Base-by-base conservation (phyloP, 1,140 invertebrate species). In the Orchesella cincta region DNA sequence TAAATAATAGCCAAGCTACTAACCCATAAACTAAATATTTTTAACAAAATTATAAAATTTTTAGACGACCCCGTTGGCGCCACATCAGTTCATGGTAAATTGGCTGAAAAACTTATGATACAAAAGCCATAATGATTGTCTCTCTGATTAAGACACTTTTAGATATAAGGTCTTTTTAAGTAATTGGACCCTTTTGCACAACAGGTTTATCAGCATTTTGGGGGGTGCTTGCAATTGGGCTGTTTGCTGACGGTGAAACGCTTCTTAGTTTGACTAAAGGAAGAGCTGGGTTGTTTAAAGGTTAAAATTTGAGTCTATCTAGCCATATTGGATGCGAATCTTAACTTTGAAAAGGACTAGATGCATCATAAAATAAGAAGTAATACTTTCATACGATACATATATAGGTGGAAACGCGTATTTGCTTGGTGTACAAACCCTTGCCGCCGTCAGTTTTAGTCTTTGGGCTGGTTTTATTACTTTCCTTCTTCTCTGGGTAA, bases 321-420 rank as follows among this genome's bases (percentile, higher is more conserved):
- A 51, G n/a, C 12, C 12, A 12, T 14, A 51, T 51, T n/a, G 12
- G n/a, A n/a, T n/a, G n/a, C n/a, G n/a, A n/a, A n/a, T n/a, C n/a
- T n/a, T n/a, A n/a, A n/a, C n/a, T n/a, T n/a, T n/a, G n/a, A n/a
- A n/a, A n/a, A n/a, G n/a, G n/a, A n/a, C n/a, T n/a, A n/a, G n/a
- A n/a, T n/a, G n/a, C n/a, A n/a, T n/a, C n/a, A n/a, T n/a, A n/a
- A n/a, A n/a, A n/a, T n/a, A n/a, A n/a, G n/a, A n/a, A n/a, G n/a
- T n/a, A n/a, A n/a, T n/a, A n/a, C n/a, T n/a, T n/a, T n/a, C n/a
- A n/a, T n/a, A n/a, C n/a, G n/a, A n/a, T n/a, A 51, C n/a, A 51
- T 82, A 84, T 80, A 35, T 85, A 93, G 92, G 94, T 52, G 94
- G 95, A 23, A 93, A 93, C 23, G 93, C 91, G 89, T 92, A 94